These are phyloP conservation scores for Canis aureus DNA, from an alignment of 2,113 vertebrate species.

Conservation along the genomic window DNA sequence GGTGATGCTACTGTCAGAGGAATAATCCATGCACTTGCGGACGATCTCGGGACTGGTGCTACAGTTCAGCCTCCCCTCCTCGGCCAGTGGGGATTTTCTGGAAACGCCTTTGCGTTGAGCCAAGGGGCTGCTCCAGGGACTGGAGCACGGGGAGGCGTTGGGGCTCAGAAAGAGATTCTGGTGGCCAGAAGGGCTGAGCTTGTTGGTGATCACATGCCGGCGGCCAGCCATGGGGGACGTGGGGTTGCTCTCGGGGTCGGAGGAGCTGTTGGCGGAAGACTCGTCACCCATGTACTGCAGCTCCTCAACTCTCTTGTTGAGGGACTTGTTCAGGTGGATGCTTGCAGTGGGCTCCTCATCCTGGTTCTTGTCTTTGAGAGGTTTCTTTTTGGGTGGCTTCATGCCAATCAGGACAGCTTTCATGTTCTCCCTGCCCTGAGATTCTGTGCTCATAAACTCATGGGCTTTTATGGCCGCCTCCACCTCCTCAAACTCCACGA, in stretches of 20 bases:
- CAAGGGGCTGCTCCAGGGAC: conserved; percentile 97
- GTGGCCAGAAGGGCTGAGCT: conserved; percentile 91
- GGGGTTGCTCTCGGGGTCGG: conserved; percentile 96
- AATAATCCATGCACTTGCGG: conserved; percentile 93
- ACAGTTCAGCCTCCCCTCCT: conserved; percentile 88
- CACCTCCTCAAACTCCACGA: conserved; percentile 98
- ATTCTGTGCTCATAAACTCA: conserved; percentile 88
- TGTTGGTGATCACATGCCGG: conserved; percentile 87
- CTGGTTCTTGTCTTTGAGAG: conserved; percentile 90
- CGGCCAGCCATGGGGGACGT: conserved; percentile 92
- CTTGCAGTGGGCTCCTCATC: conserved; percentile 87
- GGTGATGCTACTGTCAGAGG: conserved; percentile 96
- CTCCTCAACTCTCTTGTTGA: conserved; percentile 95
- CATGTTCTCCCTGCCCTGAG: conserved; percentile 86
- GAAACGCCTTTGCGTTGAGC: conserved; percentile 91
- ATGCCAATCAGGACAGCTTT: conserved; percentile 95
- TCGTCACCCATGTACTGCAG: conserved; percentile 95
- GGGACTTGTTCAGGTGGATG: conserved; percentile 90
- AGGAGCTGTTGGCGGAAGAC: conserved; percentile 96
- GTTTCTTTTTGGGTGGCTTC: conserved; percentile 98
- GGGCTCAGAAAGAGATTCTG: conserved; percentile 94
- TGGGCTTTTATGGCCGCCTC: conserved; percentile 95
- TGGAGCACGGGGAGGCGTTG: conserved; percentile 93
- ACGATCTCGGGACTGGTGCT: conserved; percentile 88
- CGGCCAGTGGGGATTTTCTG: conserved; percentile 92